Conservation (phyloP, 2,888 invertebrate genomes). For the Chorisops tibialis region DNA sequence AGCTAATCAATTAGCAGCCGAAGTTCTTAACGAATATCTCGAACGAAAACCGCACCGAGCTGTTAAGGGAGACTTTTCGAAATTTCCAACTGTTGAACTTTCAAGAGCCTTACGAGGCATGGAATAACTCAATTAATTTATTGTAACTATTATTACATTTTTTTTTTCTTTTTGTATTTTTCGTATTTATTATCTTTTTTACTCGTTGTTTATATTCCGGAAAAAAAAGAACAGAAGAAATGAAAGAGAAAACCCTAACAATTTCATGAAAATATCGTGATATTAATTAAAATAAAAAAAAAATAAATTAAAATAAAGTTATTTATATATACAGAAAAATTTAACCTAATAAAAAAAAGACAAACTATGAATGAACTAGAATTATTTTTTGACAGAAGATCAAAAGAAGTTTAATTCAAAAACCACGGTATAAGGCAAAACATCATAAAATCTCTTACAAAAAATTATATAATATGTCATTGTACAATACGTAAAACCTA, state of each 20-base stretch:
- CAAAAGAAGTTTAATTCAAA: not conserved
- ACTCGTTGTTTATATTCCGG: too few relatives aligned
- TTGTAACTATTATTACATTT: not conserved
- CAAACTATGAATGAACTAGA: too few relatives aligned
- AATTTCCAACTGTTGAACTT: conserved; percentile 50
- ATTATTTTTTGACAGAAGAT: too few relatives aligned
- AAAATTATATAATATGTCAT: not conserved
- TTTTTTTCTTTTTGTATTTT: not conserved
- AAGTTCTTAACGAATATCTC: conserved; percentile 49
- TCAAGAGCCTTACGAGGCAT: conserved; percentile 32
- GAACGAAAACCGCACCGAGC: conserved; percentile 51
- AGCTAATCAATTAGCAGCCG: conserved; percentile 43
- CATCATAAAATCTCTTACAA: not conserved
- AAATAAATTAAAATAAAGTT: too few relatives aligned
- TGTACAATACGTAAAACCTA: not conserved
- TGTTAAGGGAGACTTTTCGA: conserved; percentile 45
- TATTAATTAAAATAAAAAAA: not conserved
- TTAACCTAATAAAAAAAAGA: not conserved
- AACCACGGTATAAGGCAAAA: not conserved
- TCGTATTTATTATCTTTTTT: too few relatives aligned
- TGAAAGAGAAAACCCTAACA: too few relatives aligned
- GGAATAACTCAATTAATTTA: conserved; percentile 2
- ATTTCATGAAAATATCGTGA: not conserved
- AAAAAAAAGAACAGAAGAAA: too few relatives aligned
- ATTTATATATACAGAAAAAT: not conserved